Base-by-base conservation (phyloP, 2,888 invertebrate species). In the Andrena praecox region DNA sequence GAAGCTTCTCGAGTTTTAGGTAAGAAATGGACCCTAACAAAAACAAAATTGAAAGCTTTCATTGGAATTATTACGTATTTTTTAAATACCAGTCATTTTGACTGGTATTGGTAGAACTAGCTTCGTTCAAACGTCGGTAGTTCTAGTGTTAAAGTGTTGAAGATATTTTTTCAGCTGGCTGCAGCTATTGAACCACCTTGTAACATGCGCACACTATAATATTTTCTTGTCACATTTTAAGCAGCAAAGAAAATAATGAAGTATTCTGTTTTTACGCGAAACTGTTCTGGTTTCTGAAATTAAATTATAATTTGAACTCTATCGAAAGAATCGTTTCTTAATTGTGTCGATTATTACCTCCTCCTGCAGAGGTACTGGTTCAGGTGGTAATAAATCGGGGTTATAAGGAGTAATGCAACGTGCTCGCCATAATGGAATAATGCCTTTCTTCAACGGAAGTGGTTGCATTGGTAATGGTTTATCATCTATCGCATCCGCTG, bases 331-430 rank as follows among this genome's bases (percentile, higher is more conserved):
- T 7, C n/a, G 24, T 3, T 31, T 31, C 3, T 29, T 35, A 2
- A 35, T 52, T 54, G 10, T n/a, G 12, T 0, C n/a, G 8, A n/a
- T 60, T 50, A 66, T 85, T 85, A 93, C 93, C 85, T 90, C 82
- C 60, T 92, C 94, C 0, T 96, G 96, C 56, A 97, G 91, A 0
- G 96, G 96, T 0, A 96, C 94, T 0, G 97, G 96, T 87, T 96
- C 96, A 0, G 96, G 96, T 0, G 97, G 97, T 69, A 97, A 92
- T 84, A 96, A 94, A 66, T 97, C 96, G 2, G 96, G 95, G 94
- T 96, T 95, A 91, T 96, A 97, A 0, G 95, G 94, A 0, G 96
- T 96, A 35, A 97, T 95, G 86, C 95, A 95, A 84, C 96, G 95
- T 0, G 96, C 96, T 4, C 96, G 95, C 97, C 97, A 97, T 16